phyloP scores from a whole-genome alignment of 37 sponge, comb jelly and placozoan species.

The Haliclona indistincta region DNA sequence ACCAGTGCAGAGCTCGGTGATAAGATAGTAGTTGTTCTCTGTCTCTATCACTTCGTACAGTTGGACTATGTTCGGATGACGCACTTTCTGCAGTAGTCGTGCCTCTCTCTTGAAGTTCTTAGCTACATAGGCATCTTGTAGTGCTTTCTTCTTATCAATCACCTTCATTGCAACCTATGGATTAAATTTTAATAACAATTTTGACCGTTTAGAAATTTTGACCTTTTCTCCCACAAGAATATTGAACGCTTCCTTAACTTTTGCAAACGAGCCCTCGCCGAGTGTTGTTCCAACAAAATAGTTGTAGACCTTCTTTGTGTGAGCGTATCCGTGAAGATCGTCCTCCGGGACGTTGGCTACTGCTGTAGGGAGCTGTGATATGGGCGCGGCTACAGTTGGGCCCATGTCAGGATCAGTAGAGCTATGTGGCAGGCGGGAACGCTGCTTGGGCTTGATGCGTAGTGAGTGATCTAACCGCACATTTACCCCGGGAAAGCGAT shows the following conservation, averaged over 20 bases:
- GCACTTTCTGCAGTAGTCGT: conserved; percentile 74
- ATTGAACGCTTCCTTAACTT: conserved; percentile 95
- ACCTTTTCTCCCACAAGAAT: conserved; percentile 87
- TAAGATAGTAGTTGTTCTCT: conserved; percentile 94
- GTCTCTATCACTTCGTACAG: conserved; percentile 96
- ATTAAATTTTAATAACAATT: neutral
- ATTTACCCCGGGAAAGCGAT: too few species aligned
- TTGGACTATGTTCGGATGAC: conserved; percentile 90
- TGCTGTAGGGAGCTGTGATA: conserved; percentile 61
- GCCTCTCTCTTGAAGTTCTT: conserved; percentile 93
- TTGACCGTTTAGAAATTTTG: too few species aligned
- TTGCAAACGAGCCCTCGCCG: conserved; percentile 97
- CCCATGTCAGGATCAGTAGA: too few species aligned
- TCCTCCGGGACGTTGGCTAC: conserved; percentile 73
- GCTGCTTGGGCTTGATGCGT: too few species aligned
- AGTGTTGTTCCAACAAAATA: conserved; percentile 86
- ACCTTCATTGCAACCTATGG: conserved; percentile 91
- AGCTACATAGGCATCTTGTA: conserved; percentile 79
- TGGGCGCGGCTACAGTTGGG: too few species aligned
- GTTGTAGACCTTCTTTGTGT: conserved; percentile 81
- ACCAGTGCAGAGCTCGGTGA: conserved; percentile 86
- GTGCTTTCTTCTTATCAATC: conserved; percentile 90
- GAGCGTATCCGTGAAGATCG: conserved; percentile 66
- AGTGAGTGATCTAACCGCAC: too few species aligned
- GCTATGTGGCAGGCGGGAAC: too few species aligned